These are phyloP conservation scores for Eupeodes luniger DNA, from an alignment of 2,888 invertebrate genomes.

Conservation along the genomic window DNA sequence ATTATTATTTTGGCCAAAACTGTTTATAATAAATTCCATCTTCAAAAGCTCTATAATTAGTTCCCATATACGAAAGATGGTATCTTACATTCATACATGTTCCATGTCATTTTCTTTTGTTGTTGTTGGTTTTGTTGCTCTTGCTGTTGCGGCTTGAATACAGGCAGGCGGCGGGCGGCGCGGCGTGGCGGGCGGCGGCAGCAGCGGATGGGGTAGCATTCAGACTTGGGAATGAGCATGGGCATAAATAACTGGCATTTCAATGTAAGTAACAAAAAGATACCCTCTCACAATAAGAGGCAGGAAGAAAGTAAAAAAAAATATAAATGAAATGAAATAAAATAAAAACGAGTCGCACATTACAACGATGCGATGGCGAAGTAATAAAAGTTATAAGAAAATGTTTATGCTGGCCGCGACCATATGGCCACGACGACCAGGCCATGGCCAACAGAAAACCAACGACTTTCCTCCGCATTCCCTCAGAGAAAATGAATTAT, in stretches of 20 bases:
- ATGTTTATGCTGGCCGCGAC: constrained; percentile 58
- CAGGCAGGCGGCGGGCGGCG: not conserved
- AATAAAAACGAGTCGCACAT: constrained; percentile 8
- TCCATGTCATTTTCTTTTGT: constrained; percentile 46
- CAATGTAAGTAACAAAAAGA: constrained; percentile 39
- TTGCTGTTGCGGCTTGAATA: constrained; percentile 10
- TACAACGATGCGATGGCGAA: constrained; percentile 13
- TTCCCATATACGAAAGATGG: constrained; percentile 14
- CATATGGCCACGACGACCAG: constrained; percentile 38
- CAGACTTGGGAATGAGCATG: constrained; percentile 31
- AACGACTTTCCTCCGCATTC: constrained; percentile 42
- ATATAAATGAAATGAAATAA: not conserved
- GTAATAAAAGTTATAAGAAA: constrained; percentile 40
- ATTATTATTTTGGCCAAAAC: too few species aligned
- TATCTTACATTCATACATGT: constrained; percentile 62
- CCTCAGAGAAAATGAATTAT: constrained; percentile 66
- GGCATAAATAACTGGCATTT: constrained; percentile 62
- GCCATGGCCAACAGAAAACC: constrained; percentile 11
- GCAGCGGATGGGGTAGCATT: constrained; percentile 28
- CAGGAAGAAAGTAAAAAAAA: constrained; percentile 40
- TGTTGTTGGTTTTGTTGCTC: too few species aligned
- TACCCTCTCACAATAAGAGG: constrained; percentile 30
- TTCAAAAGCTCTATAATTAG: constrained; percentile 58
- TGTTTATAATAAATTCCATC: constrained; percentile 29
- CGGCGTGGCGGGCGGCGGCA: too few species aligned